These are phyloP conservation scores for Coluber constrictor DNA, from an alignment of 2,797 vertebrate genomes.

Conservation along the genomic window DNA sequence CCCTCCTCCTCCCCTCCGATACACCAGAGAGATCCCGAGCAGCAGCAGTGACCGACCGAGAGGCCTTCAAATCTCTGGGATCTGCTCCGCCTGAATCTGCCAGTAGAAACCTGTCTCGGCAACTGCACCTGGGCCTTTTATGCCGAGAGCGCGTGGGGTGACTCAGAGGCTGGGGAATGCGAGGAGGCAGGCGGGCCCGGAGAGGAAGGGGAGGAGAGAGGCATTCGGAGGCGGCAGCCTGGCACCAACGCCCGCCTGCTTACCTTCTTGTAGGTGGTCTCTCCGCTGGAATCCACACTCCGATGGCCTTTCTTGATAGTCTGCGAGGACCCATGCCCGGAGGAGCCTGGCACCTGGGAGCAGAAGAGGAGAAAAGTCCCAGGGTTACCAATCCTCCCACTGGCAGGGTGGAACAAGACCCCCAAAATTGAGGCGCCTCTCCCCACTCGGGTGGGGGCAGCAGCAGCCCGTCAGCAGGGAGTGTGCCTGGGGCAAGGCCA, in stretches of 20 bases:
- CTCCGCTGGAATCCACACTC: constrained; percentile 91
- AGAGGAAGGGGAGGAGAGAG: not conserved
- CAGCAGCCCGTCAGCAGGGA: not conserved
- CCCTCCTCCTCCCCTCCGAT: too few species aligned
- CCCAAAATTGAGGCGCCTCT: not conserved
- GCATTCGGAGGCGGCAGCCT: not conserved
- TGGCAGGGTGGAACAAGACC: not conserved
- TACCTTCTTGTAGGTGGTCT: constrained; percentile 98
- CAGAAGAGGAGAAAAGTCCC: not conserved
- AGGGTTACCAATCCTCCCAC: not conserved
- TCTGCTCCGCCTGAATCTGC: not conserved
- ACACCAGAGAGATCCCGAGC: not conserved
- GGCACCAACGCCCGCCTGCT: constrained; percentile 1
- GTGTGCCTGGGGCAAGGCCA: not conserved
- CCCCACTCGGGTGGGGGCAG: not conserved
- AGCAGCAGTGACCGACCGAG: too few species aligned
- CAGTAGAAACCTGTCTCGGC: not conserved
- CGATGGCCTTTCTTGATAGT: constrained; percentile 94
- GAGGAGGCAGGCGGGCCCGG: not conserved
- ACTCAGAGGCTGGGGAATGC: not conserved
- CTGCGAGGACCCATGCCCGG: constrained; percentile 73
- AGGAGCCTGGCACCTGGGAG: constrained; percentile 77
- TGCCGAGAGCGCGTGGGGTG: accelerated
- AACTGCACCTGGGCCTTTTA: not conserved
- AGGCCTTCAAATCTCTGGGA: not conserved